Percentiles rank a stretch among this genome's conserved stretches.
These are phyloP conservation scores for Cyclina sinensis DNA, from an alignment of 1,140 invertebrate species.

Conservation along the genomic window DNA sequence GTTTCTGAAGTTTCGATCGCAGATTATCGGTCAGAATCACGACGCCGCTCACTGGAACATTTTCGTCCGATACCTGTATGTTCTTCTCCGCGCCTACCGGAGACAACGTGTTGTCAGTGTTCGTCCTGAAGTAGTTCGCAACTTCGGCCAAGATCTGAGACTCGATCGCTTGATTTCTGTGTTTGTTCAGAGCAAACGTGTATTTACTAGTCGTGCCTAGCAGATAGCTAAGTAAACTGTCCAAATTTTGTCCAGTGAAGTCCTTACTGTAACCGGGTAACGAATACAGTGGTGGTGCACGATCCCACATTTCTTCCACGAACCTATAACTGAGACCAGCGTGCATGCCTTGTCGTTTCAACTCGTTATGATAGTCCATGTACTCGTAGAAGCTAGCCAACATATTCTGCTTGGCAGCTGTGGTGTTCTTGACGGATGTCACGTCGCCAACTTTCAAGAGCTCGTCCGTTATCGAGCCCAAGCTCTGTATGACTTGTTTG, in stretches of 20 bases:
- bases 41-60: conserved; percentile 21
- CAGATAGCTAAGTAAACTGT: neutral
- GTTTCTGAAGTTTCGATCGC: neutral
- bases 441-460: neutral
- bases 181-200: conserved; percentile 24
- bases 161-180: neutral
- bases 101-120: conserved; percentile 34
- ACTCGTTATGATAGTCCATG: conserved; percentile 3
- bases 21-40: neutral
- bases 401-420: neutral
- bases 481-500: neutral
- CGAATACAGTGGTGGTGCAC: neutral
- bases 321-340: neutral
- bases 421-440: neutral
- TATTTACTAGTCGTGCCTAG: neutral
- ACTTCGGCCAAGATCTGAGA: neutral
- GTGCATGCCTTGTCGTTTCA: neutral
- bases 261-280: neutral
- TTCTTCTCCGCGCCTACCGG: neutral
- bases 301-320: conserved; percentile 4
- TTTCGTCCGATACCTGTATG: neutral
- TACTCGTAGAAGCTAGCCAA: neutral
- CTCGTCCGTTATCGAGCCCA: neutral
- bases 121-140: conserved; percentile 1
- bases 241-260: neutral